Evolutionary conservation across 2,888 invertebrate species (phyloP).

Genomic region (Exocentrus adspersus): DNA sequence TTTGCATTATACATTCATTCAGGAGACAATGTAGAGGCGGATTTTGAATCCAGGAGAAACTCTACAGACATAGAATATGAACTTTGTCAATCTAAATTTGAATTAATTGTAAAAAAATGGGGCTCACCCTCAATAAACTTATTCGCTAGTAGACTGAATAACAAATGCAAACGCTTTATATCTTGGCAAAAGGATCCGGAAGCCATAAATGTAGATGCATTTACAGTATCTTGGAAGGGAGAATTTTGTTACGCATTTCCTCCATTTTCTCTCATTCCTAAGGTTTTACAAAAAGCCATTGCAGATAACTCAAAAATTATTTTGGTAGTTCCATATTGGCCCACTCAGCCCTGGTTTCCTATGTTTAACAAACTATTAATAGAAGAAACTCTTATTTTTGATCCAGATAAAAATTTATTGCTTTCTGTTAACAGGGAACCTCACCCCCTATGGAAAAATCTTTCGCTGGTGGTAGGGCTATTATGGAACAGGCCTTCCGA

Average conservation of each 20-base stretch:
- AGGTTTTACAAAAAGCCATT: slow-evolving; percentile 49
- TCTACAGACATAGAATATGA: too few species aligned
- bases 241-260: neutral
- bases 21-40: slow-evolving; percentile 7
- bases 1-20: too few species aligned
- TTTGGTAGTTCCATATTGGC: slow-evolving; percentile 45
- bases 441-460: slow-evolving; percentile 41
- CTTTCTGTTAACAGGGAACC: slow-evolving; percentile 44
- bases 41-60: slow-evolving; percentile 20
- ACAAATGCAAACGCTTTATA: slow-evolving; percentile 19
- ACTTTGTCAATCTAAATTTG: too few species aligned
- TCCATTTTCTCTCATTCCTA: slow-evolving; percentile 47
- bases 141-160: slow-evolving; percentile 20
- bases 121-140: slow-evolving; percentile 14
- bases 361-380: slow-evolving; percentile 37
- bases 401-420: slow-evolving; percentile 42
- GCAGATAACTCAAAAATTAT: slow-evolving; percentile 49
- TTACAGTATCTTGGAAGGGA: slow-evolving; percentile 38
- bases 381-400: slow-evolving; percentile 37
- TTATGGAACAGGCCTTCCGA: slow-evolving; percentile 45
- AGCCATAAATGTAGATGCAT: slow-evolving; percentile 44
- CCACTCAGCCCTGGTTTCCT: slow-evolving; percentile 48
- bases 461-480: slow-evolving; percentile 49
- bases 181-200: slow-evolving; percentile 5
- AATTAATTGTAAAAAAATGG: neutral